A percentile compares a stretch with the other conserved stretches of the same genome.
Conservation (phyloP, 2,888 invertebrate genomes). For the Terebella lapidaria region DNA sequence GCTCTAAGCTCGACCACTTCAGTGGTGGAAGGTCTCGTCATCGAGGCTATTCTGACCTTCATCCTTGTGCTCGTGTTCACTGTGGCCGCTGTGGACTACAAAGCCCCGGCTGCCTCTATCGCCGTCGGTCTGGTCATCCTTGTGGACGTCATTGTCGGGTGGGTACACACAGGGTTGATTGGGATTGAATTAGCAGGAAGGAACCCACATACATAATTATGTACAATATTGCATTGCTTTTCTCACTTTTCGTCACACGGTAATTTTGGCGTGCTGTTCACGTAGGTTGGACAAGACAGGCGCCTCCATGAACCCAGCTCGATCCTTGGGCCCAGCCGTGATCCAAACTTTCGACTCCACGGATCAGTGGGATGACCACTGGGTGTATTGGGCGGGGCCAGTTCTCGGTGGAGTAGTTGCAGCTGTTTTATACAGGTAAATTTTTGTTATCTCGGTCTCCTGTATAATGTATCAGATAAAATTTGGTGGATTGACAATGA, state of each 20-base stretch:
- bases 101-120: background rate
- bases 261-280: too few relatives aligned
- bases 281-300: too few relatives aligned
- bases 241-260: too few relatives aligned
- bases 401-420: background rate
- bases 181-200: too few relatives aligned
- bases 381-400: background rate
- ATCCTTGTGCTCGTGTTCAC: background rate
- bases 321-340: background rate
- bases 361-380: background rate
- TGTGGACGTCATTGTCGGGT: too few relatives aligned
- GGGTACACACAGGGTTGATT: too few relatives aligned
- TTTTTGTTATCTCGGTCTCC: too few relatives aligned
- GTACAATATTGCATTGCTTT: too few relatives aligned
- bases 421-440: background rate
- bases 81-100: background rate
- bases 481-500: too few relatives aligned
- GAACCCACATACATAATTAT: too few relatives aligned
- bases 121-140: too few relatives aligned
- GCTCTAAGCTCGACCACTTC: background rate
- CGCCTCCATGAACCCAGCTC: background rate
- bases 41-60: conserved; percentile 1
- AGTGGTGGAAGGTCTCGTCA: background rate
- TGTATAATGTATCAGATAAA: too few relatives aligned
- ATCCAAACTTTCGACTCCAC: background rate